Evolutionary conservation across 2,113 vertebrate species (phyloP).

Genomic region (human): GRCh38 chr5:180436501-180437000

Average conservation of each 20-base stretch:
- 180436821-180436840: not conserved
- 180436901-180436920: not conserved
- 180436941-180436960: not conserved
- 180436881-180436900: not conserved
- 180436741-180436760: not conserved
- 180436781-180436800: too few species aligned
- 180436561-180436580: not conserved
- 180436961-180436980: not conserved
- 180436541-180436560: not conserved
- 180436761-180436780: not conserved
- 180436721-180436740: not conserved
- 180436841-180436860: not conserved
- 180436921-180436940: not conserved
- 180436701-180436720: not conserved
- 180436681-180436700: not conserved
- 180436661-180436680: not conserved
- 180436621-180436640: not conserved
- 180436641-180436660: too few species aligned
- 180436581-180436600: not conserved
- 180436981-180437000: not conserved
- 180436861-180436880: too few species aligned
- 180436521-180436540: not conserved
- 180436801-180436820: not conserved
- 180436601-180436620: not conserved
- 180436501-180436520: too few species aligned